Evolutionary conservation across 1,140 invertebrate species (phyloP), one percentile per base, ranked within the genome.

Genomic region (Brachionus plicatilis): DNA sequence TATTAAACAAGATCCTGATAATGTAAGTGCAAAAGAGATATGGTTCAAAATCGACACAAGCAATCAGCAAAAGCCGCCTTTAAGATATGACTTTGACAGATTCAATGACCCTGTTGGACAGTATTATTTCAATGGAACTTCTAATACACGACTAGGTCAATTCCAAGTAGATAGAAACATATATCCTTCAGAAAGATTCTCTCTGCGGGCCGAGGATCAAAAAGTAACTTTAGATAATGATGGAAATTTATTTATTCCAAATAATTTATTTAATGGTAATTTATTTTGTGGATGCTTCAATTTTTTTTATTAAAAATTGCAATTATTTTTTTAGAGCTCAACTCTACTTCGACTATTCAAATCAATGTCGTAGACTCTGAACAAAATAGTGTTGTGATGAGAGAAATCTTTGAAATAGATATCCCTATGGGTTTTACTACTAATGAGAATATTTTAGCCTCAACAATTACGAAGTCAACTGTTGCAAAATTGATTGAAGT

Each of bases 361-460:
- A 65, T 82, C 12, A 68, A 47, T 43, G 11, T 82, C 65, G 20
- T 82, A 3, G 79, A 82, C 37, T 41, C n/a, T 20, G 50, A 82
- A 1, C 33, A 65, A 43, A 60, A 82, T 45, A 56, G 50, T 29
- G 24, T 80, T 56, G 56, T 80, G 11, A 8, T 65, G 24, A 56
- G 50, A 17, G 76, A 80, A 65, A 65, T 60, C 11, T 80, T 80
- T 53, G 45, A 80, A 8, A 80, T 80, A 7, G 76, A 65, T 12
- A 56, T 80, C n/a, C 76, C 76, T 8, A 14, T 41, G 0, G 9
- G 14, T 24, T 33, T 68, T n/a, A 37, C 0, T 68, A 68, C 27
- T 11, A 68, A 6, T 68, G 33, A n/a, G 14, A 14, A n/a, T 41
- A 14, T 41, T 33, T 6, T 41, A 2, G 41, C 27, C 1, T 24